Conservation (phyloP, 2,888 invertebrate genomes). For the Lasioglossum vierecki region DNA sequence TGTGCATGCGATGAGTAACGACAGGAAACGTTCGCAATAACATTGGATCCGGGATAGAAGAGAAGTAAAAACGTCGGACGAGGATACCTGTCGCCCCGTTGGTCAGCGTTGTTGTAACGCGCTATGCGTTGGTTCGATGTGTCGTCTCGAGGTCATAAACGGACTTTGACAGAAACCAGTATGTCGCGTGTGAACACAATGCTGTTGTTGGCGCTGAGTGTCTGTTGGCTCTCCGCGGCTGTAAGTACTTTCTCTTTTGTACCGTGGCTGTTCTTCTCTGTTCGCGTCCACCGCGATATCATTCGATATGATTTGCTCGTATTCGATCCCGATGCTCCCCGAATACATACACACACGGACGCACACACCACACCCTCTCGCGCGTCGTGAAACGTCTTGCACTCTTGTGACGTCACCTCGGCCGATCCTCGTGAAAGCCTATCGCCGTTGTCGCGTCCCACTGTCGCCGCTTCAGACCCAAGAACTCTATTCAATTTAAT, state of each 20-base stretch:
- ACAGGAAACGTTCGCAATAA: background rate
- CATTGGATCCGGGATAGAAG: background rate
- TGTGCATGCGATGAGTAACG: background rate
- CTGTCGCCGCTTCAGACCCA: constrained; percentile 2
- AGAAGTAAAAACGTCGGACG: constrained; percentile 1
- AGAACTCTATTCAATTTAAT: constrained; percentile 74
- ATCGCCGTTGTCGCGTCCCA: constrained; percentile 52
- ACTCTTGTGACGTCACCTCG: constrained; percentile 72
- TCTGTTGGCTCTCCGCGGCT: constrained; percentile 33
- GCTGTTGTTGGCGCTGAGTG: constrained; percentile 48
- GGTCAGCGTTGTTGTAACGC: constrained; percentile 17
- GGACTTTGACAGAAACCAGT: constrained; percentile 50
- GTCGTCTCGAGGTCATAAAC: constrained; percentile 44
- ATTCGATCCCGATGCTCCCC: background rate
- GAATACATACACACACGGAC: background rate
- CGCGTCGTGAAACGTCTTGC: constrained; percentile 19
- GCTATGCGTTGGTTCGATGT: constrained; percentile 43
- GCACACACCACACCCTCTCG: constrained; percentile 57
- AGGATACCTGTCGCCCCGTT: background rate
- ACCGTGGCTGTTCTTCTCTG: background rate
- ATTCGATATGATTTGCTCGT: background rate
- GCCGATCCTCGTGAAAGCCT: constrained; percentile 69
- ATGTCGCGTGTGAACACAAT: constrained; percentile 45
- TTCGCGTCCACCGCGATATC: background rate
- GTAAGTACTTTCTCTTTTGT: constrained; percentile 52